Evolutionary conservation across 2,113 vertebrate species (phyloP).

Genomic region (Megalops atlanticus): DNA sequence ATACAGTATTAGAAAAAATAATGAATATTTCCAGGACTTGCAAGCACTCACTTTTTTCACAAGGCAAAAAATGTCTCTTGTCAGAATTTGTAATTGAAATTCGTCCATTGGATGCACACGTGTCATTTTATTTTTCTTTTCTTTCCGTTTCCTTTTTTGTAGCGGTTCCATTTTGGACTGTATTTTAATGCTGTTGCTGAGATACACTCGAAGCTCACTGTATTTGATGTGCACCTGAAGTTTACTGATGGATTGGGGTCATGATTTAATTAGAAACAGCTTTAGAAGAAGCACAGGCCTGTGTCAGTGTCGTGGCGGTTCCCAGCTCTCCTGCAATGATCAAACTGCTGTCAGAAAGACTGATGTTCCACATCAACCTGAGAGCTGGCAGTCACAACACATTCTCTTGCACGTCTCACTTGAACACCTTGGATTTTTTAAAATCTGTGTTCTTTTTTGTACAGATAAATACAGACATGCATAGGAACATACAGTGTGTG

Average conservation of each 20-base stretch:
- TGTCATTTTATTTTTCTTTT: no score
- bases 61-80: not conserved
- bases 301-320: not conserved
- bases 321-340: not conserved
- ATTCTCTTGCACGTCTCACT: not conserved
- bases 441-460: no score
- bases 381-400: not conserved
- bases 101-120: not conserved
- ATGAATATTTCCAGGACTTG: not conserved
- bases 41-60: not conserved
- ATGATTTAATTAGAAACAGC: conserved; percentile 5
- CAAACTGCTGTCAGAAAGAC: not conserved
- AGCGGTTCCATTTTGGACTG: not conserved
- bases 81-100: not conserved
- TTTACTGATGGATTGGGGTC: not conserved
- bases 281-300: not conserved
- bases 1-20: not conserved
- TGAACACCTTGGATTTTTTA: no score
- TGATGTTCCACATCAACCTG: not conserved
- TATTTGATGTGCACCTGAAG: not conserved
- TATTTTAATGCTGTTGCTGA: not conserved
- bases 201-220: not conserved
- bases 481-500: no score
- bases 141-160: no score
- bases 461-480: no score